Base-by-base conservation (phyloP, 2,888 invertebrate species). In the Odontocerum albicorne region DNA sequence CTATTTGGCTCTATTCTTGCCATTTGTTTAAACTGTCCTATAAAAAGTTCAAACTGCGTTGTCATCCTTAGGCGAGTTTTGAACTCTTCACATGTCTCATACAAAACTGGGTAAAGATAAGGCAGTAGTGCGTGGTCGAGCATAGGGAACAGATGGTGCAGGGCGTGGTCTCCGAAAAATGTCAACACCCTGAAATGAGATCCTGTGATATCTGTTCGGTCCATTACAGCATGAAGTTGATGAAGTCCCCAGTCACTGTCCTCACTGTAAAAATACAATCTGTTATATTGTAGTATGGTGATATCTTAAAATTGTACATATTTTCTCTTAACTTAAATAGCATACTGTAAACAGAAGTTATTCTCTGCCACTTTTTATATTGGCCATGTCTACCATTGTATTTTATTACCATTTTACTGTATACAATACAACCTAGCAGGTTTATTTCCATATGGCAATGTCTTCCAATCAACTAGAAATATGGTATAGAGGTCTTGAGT, bases 91-190 rank as follows among this genome's bases (percentile, higher is more conserved):
- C 68, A 71, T 2, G 67, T 66, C 13, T 59, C 39, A 13, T 43
- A 3, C 49, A 73, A 70, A 1, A 68, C 71, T 0, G 85, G 82
- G 64, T 84, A 79, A 3, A 90, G 71, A 42, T 83, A 74, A 13
- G 81, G 79, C 12, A 91, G 70, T 15, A 85, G 71, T 0, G 81
- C 81, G 65, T 91, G 90, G 67, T 91, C 90, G 8, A 92, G 67
- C 0, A 88, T 87, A 0, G 90, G 90, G 63, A 91, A 85, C 62
- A 90, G 70, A 69, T 91, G 91, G 66, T 91, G 90, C 1, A 91
- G 71, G 0, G 80, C 75, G 66, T 91, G 91, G 55, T 88, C 83
- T 0, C 90, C 90, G 64, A 89, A 91, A 63, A 84, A 79, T 0
- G 85, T 85, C 59, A 90, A 67, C 2, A 83, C 82, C 15, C 85